Evolutionary conservation across 92 coral and sea anemone genomes (phyloP).

Genomic region (Bergia sp.): DNA sequence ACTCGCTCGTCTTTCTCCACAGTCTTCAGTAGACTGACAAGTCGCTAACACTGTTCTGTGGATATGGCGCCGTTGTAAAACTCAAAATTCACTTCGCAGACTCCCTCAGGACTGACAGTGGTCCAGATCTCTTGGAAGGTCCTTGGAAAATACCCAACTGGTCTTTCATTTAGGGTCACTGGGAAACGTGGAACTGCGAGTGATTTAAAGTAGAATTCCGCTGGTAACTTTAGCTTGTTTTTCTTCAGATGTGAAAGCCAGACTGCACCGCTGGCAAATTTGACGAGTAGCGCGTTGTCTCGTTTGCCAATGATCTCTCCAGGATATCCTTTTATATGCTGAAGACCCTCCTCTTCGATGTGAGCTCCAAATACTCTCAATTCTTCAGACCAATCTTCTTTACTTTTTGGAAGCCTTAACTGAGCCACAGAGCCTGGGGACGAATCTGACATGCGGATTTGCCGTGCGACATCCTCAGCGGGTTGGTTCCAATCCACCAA

Average conservation of each 20-base stretch:
- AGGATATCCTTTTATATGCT: constrained; percentile 52
- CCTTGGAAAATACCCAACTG: constrained; percentile 46
- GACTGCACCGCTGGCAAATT: constrained; percentile 70
- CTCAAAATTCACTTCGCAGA: constrained; percentile 71
- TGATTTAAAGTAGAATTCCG: constrained; percentile 62
- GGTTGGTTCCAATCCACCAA: constrained; percentile 72
- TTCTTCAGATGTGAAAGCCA: constrained; percentile 81
- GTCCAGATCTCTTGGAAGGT: constrained; percentile 81
- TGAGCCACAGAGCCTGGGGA: constrained; percentile 74
- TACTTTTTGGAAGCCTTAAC: constrained; percentile 33
- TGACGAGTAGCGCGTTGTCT: constrained; percentile 67
- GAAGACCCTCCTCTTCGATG: constrained; percentile 58
- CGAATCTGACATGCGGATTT: constrained; percentile 84
- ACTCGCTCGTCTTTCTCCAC: constrained; percentile 60
- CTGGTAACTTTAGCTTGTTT: constrained; percentile 75
- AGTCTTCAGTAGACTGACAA: constrained; percentile 40
- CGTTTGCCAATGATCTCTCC: constrained; percentile 76
- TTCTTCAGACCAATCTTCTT: constrained; percentile 54
- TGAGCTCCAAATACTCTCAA: constrained; percentile 79
- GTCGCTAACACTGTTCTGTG: constrained; percentile 73
- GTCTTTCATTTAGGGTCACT: constrained; percentile 2
- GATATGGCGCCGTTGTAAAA: constrained; percentile 87
- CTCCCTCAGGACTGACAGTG: constrained; percentile 69
- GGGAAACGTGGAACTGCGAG: constrained; percentile 4
- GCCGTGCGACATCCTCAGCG: constrained; percentile 74